A percentile compares a stretch with the other conserved stretches of the same genome.
Conservation (phyloP, 2,113 vertebrate genomes). For the Columbina picui region DNA sequence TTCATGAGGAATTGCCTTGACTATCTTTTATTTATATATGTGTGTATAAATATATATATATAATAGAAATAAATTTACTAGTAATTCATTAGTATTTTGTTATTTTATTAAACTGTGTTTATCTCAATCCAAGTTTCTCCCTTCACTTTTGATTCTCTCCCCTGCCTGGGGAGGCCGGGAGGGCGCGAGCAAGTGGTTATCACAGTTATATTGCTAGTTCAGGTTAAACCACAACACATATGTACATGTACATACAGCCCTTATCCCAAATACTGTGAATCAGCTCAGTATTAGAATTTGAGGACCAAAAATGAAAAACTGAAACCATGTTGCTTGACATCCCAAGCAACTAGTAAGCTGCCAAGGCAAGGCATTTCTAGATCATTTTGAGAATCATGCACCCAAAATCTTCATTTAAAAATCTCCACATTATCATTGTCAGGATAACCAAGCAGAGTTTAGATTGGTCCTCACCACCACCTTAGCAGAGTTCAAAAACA, state of each 20-base stretch:
- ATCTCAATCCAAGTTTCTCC: too few species aligned
- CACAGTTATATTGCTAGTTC: too few species aligned
- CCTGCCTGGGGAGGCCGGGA: too few species aligned
- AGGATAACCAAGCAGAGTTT: background rate
- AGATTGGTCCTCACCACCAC: background rate
- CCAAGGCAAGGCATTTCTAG: background rate
- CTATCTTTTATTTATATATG: too few species aligned
- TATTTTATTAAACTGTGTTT: too few species aligned
- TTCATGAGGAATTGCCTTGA: too few species aligned
- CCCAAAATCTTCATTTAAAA: background rate
- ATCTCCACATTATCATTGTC: background rate
- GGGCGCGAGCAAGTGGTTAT: too few species aligned
- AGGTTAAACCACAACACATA: too few species aligned
- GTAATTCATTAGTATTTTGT: too few species aligned
- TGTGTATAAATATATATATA: too few species aligned
- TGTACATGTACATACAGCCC: background rate
- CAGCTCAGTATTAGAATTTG: background rate
- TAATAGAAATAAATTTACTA: too few species aligned
- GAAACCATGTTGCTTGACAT: background rate
- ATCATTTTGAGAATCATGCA: background rate
- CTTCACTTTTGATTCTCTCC: too few species aligned
- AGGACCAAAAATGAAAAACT: background rate
- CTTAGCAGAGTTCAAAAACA: background rate
- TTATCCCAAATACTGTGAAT: rapidly evolving
- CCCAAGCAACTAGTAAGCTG: background rate